A percentile compares a stretch with the other conserved stretches of the same genome.
Evolutionary conservation across 1,140 invertebrate species (phyloP).

Genomic region (Drosophila serrata): DNA sequence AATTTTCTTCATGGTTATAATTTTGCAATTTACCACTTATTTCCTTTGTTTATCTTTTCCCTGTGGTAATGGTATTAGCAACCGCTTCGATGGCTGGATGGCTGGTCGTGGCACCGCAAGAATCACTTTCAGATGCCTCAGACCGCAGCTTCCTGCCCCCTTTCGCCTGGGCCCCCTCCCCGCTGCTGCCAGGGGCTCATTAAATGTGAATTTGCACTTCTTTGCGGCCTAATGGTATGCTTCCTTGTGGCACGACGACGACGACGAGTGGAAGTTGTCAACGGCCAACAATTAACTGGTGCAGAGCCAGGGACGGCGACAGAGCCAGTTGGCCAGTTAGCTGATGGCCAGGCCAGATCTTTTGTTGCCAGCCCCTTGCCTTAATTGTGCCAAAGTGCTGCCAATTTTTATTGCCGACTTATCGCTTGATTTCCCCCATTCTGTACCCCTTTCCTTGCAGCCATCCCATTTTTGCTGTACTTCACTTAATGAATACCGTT

Average conservation of each 20-base stretch:
- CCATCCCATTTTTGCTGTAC: constrained; percentile 46
- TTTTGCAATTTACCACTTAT: constrained; percentile 32
- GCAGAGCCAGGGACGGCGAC: constrained; percentile 43
- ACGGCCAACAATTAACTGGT: constrained; percentile 81
- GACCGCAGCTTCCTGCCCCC: constrained; percentile 47
- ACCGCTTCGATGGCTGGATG: constrained; percentile 10
- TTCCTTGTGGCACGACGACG: constrained; percentile 40
- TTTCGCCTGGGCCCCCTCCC: constrained; percentile 7
- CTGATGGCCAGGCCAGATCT: constrained; percentile 55
- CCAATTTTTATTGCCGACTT: constrained; percentile 83
- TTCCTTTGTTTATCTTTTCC: constrained; percentile 42
- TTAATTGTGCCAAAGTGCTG: constrained; percentile 78
- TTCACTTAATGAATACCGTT: constrained; percentile 82
- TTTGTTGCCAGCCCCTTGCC: constrained; percentile 59
- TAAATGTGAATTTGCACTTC: constrained; percentile 79
- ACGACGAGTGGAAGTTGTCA: constrained; percentile 68
- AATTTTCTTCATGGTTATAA: constrained; percentile 27
- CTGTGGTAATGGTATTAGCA: constrained; percentile 25
- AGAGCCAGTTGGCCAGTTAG: constrained; percentile 42
- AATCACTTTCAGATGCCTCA: constrained; percentile 38
- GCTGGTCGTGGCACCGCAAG: constrained; percentile 40
- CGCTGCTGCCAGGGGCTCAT: constrained; percentile 56
- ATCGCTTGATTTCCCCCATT: constrained; percentile 68
- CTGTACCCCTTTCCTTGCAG: neutral
- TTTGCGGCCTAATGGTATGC: constrained; percentile 54